Evolutionary conservation across 2,113 vertebrate genomes (phyloP).

Genomic region (Lepus europaeus): DNA sequence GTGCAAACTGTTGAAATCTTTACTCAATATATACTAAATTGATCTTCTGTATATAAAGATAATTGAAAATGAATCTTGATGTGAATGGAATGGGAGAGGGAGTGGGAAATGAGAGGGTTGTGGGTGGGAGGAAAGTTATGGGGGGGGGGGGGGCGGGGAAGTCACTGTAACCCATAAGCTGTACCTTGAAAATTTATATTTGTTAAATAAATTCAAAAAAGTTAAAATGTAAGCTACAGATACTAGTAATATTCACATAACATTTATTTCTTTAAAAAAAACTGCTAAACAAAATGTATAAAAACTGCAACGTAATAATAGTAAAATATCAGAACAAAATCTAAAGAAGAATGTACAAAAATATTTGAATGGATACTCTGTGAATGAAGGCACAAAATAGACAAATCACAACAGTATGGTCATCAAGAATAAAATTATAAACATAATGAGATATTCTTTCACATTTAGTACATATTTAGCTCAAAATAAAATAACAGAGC

Average conservation of each 20-base stretch:
- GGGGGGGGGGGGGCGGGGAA: no score
- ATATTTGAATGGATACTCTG: not conserved
- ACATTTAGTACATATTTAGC: not conserved
- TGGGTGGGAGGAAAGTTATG: no score
- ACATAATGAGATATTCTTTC: not conserved
- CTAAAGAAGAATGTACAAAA: not conserved
- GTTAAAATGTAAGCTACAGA: not conserved
- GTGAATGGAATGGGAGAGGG: no score
- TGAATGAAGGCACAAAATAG: not conserved
- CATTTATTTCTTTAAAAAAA: not conserved
- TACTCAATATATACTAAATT: no score
- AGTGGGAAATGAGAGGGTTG: no score
- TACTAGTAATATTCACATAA: not conserved
- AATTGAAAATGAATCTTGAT: no score
- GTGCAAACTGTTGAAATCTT: no score
- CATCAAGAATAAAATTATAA: not conserved
- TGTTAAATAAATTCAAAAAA: no score
- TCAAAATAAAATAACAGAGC: no score
- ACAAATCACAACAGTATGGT: not conserved
- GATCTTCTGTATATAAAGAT: no score
- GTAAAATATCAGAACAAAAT: not conserved
- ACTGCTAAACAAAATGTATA: not conserved
- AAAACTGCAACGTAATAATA: not conserved
- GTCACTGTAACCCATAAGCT: no score
- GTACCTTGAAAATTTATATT: no score